Conservation (phyloP, 2,888 invertebrate species). For the Cephalotes varians region DNA sequence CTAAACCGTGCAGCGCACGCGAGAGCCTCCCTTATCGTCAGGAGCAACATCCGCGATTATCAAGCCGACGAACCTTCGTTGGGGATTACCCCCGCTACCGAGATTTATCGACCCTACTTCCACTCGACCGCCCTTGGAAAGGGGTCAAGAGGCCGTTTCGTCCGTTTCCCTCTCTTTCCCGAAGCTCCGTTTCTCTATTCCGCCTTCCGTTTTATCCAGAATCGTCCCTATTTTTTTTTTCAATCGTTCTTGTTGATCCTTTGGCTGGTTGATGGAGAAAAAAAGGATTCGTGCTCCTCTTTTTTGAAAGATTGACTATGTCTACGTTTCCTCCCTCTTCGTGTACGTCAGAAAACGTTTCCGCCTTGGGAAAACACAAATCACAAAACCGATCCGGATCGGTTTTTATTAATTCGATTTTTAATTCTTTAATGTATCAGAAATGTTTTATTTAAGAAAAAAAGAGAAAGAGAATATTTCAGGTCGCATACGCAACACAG, state of each 20-base stretch:
- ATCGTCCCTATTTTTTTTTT: slow-evolving; percentile 32
- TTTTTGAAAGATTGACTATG: slow-evolving; percentile 2
- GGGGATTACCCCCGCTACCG: slow-evolving; percentile 64
- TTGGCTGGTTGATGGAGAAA: slow-evolving; percentile 20
- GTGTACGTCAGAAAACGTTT: slow-evolving; percentile 5
- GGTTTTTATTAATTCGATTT: slow-evolving; percentile 32
- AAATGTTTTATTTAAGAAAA: slow-evolving; percentile 68
- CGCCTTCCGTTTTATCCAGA: slow-evolving; percentile 7
- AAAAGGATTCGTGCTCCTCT: slow-evolving; percentile 26
- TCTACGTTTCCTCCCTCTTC: slow-evolving; percentile 20
- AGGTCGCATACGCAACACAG: slow-evolving; percentile 52
- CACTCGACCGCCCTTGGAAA: slow-evolving; percentile 60
- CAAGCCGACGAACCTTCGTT: slow-evolving; percentile 69
- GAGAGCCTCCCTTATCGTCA: slow-evolving; percentile 71
- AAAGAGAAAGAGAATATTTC: slow-evolving; percentile 21
- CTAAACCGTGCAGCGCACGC: slow-evolving; percentile 72
- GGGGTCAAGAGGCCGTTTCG: slow-evolving; percentile 61
- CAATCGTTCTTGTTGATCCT: slow-evolving; percentile 29
- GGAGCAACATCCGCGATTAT: slow-evolving; percentile 74
- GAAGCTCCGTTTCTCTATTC: slow-evolving; percentile 22
- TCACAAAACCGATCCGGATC: not conserved
- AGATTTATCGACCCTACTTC: slow-evolving; percentile 73
- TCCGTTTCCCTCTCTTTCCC: slow-evolving; percentile 38
- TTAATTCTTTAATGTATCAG: slow-evolving; percentile 67
- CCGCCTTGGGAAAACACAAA: not conserved